These are phyloP conservation scores for Xerus rutilus DNA, from an alignment of 2,797 vertebrate genomes.

Conservation along the genomic window DNA sequence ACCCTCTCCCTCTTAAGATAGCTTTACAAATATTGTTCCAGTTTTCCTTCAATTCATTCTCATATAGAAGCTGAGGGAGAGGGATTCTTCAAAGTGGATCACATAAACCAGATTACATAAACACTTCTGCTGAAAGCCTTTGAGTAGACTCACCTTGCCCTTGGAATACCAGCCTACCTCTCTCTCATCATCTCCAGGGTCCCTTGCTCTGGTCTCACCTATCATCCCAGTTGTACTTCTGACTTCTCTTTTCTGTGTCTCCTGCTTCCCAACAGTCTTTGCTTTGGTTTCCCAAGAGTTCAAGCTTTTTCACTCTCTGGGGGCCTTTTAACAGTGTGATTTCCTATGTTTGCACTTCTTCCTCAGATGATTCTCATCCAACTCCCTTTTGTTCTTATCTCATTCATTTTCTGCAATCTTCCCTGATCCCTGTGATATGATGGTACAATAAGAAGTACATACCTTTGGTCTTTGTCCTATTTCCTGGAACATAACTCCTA, in stretches of 20 bases:
- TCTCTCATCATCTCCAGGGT: neutral
- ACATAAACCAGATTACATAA: neutral
- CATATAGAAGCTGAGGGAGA: neutral
- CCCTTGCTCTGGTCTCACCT: fast-evolving
- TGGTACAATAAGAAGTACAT: neutral
- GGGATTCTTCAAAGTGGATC: neutral
- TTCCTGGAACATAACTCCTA: neutral
- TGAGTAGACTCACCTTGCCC: neutral
- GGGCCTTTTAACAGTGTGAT: neutral
- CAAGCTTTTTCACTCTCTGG: neutral
- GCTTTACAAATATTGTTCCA: neutral
- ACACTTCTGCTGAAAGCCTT: neutral
- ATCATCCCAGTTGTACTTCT: fast-evolving
- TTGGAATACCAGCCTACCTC: neutral
- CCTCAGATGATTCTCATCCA: neutral
- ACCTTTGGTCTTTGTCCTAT: neutral
- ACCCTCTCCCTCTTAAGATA: neutral
- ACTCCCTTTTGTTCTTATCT: neutral
- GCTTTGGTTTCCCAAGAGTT: neutral
- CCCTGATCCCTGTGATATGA: neutral
- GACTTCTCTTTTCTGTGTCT: neutral
- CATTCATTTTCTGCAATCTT: neutral
- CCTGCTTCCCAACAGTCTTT: neutral
- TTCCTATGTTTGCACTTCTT: neutral
- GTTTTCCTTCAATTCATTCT: neutral